Evolutionary conservation across 1,140 invertebrate species (phyloP).

Genomic region (Lepidurus apus): DNA sequence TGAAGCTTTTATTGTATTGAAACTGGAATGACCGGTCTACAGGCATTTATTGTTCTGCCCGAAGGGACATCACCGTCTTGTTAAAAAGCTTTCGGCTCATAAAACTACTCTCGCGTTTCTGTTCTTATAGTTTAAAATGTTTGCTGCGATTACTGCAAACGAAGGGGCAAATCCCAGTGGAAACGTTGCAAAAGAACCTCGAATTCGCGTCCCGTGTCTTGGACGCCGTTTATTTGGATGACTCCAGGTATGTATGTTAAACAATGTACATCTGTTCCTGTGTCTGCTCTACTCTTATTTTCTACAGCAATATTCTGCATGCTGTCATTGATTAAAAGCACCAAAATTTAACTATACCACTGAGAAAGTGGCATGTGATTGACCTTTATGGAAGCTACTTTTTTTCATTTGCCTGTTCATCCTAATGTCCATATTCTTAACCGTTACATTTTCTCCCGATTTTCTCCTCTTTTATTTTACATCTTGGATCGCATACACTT

Average conservation of each 20-base stretch:
- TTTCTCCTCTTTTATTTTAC: background rate
- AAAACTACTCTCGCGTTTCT: background rate
- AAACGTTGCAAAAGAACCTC: slow-evolving; percentile 75
- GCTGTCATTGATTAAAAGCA: background rate
- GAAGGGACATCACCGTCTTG: background rate
- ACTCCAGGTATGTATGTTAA: slow-evolving; percentile 58
- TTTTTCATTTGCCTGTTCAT: background rate
- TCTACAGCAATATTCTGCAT: background rate
- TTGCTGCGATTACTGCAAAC: slow-evolving; percentile 64
- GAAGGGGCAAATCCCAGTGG: slow-evolving; percentile 71
- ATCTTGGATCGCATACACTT: background rate
- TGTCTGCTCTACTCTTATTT: background rate
- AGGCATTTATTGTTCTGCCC: too few relatives aligned
- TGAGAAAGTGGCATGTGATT: background rate
- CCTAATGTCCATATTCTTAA: background rate
- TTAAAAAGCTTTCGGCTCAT: background rate
- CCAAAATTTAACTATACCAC: background rate
- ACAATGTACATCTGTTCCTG: slow-evolving; percentile 23
- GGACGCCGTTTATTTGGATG: slow-evolving; percentile 81
- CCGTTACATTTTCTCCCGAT: background rate
- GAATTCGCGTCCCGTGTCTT: slow-evolving; percentile 79
- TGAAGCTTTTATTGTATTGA: too few relatives aligned
- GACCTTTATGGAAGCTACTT: background rate
- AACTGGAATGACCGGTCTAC: too few relatives aligned
- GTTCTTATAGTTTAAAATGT: slow-evolving; percentile 27